Evolutionary conservation across 2,888 invertebrate genomes (phyloP).

Genomic region (Ochropacha duplaris): DNA sequence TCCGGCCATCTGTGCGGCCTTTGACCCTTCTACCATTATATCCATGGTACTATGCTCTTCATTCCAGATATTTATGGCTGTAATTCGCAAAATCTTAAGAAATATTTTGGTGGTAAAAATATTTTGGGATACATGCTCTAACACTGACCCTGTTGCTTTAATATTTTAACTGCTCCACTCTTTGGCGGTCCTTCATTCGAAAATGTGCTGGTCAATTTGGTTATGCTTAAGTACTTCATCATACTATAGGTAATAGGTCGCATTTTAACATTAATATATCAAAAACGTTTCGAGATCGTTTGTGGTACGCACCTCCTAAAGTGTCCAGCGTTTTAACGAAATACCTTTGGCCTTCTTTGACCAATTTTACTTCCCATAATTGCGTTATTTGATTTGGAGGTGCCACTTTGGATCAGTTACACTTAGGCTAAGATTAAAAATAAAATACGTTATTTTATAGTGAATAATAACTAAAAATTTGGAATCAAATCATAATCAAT

Average conservation of each 20-base stretch:
- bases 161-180: too few relatives aligned
- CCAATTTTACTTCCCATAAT: slow-evolving; percentile 67
- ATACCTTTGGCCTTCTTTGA: slow-evolving; percentile 62
- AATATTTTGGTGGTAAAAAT: not conserved
- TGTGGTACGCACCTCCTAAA: slow-evolving; percentile 54
- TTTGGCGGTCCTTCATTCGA: too few relatives aligned
- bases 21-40: slow-evolving; percentile 62
- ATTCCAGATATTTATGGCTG: slow-evolving; percentile 70
- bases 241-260: too few relatives aligned
- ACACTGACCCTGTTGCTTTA: not conserved
- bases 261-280: not conserved
- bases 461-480: not conserved
- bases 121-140: not conserved
- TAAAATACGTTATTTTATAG: not conserved
- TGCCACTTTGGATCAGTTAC: slow-evolving; percentile 60
- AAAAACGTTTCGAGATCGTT: slow-evolving; percentile 5
- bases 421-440: not conserved
- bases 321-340: slow-evolving; percentile 66
- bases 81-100: slow-evolving; percentile 1
- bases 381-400: slow-evolving; percentile 44
- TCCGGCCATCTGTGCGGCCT: slow-evolving; percentile 55
- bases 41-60: slow-evolving; percentile 72
- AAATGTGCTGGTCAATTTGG: too few relatives aligned
- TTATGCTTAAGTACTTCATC: too few relatives aligned
- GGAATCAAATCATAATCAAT: not conserved